These are phyloP conservation scores for Falco biarmicus DNA, from an alignment of 2,797 vertebrate species.

Conservation along the genomic window DNA sequence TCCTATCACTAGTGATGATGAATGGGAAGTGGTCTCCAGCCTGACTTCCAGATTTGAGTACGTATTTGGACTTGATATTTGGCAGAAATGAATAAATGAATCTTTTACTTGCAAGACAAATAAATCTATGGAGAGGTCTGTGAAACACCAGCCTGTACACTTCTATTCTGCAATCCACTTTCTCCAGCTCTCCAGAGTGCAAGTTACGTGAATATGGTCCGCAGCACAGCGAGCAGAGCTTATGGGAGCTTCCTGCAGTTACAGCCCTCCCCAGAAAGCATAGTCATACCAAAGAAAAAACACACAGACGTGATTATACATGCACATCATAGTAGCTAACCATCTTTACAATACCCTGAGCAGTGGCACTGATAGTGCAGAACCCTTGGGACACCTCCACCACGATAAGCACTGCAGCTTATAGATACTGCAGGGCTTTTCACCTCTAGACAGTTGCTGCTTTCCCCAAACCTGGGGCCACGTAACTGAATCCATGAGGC, in stretches of 20 bases:
- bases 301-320: accelerated
- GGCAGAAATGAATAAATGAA: not conserved
- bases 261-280: not conserved
- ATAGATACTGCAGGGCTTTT: not conserved
- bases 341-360: not conserved
- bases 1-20: not conserved
- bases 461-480: not conserved
- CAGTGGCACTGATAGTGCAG: not conserved
- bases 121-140: not conserved
- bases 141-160: not conserved
- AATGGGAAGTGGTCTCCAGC: not conserved
- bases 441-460: not conserved
- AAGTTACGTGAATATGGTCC: not conserved
- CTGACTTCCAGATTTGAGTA: not conserved
- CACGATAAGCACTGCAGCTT: not conserved
- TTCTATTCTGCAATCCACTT: not conserved
- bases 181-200: not conserved
- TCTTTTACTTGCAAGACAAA: not conserved
- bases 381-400: not conserved
- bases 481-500: not conserved
- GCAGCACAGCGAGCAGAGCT: not conserved
- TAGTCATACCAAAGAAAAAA: not conserved
- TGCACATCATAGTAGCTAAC: not conserved
- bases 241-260: not conserved
- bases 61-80: not conserved